Evolutionary conservation across 2,888 invertebrate species (phyloP), one percentile per base, ranked within the genome.

Genomic region (Piscicola geometra): DNA sequence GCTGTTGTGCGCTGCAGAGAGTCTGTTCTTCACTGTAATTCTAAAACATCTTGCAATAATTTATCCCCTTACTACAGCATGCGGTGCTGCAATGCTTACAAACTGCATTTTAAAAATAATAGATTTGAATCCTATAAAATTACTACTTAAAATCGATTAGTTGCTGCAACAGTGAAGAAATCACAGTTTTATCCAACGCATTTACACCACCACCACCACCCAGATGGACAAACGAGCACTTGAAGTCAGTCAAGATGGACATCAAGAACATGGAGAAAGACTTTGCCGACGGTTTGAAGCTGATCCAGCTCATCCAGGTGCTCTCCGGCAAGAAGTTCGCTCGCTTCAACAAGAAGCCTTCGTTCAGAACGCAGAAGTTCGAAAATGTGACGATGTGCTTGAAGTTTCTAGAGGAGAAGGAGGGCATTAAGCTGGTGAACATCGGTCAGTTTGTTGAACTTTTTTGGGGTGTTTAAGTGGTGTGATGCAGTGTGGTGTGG

Each of bases 361-460:
- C 90, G 84, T 93, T 93, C 86, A 89, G 93, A 77, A 92, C 93
- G 79, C 94, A 94, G 87, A 93, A 93, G 87, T 88, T 94, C 84
- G 94, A 94, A 88, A 94, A 94, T 88, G 93, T 94, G 77, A 92
- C 93, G 71, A 91, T 93, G 83, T 92, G 92, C 32, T 88, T 94
- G 78, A 90, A 91, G 85, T 94, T 93, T 85, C 88, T 94, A 80
- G 91, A 93, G 85, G 86, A 88, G 73, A 91, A 91, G 83, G 93
- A 94, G 86, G 91, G 91, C 81, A 93, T 94, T 82, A 90, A 91
- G 83, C 91, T 94, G 85, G 93, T 94, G 82, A 94, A 93, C 86
- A 94, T 94, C 82, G 94, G 94, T 94, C 86, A 90, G 92, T 90
- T 36, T 41, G 35, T n/a, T 5, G 21, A 69, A 69, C 12, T 21